Evolutionary conservation across 2,113 vertebrate species (phyloP), one percentile per base, ranked within the genome.

Genomic region (Sylvilagus bachmani): DNA sequence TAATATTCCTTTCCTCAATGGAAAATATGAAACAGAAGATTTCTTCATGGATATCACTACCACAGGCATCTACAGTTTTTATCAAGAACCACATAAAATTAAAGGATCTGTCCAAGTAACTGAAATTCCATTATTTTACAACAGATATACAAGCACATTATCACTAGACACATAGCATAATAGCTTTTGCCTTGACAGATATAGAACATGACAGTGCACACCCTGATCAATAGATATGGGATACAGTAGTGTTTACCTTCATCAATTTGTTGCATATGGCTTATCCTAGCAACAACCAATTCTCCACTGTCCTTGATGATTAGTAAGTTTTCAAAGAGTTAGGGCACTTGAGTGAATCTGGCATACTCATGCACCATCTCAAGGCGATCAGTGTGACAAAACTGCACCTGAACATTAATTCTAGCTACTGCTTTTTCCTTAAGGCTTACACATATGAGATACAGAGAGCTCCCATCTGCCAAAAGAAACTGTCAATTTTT

Each of bases 91-190:
- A 87, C 49, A 90, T 38, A 77, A 71, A 88, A 94, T 33, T 33
- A 93, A 96, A 95, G n/a, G 12, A 49, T 92, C 53, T 79, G 36
- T 49, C 90, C 82, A 82, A 85, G 66, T 55, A 95, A 83, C 27
- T 62, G 69, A 80, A 91, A 93, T 3, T 27, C 62, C 90, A 71
- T 58, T 61, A 58, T 51, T 83, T 84, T 36, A 81, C 19, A 86
- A 88, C 0, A 94, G 31, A 89, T 16, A 36, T 24, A 53, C 2
- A 55, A 44, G 58, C 31, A 44, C 44, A 8, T 55, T 55, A 83
- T 71, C 81, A 84, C 81, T 1, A 87, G 78, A 61, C 27, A 73
- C 4, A 69, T 6, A 82, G n/a, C 53, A 74, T 25, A 70, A 86
- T 7, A 64, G 55, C n/a, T 69, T 89, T 22, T 27, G 44, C 36